Conservation (phyloP, 2,888 invertebrate genomes). For the Synergus gifuensis region DNA sequence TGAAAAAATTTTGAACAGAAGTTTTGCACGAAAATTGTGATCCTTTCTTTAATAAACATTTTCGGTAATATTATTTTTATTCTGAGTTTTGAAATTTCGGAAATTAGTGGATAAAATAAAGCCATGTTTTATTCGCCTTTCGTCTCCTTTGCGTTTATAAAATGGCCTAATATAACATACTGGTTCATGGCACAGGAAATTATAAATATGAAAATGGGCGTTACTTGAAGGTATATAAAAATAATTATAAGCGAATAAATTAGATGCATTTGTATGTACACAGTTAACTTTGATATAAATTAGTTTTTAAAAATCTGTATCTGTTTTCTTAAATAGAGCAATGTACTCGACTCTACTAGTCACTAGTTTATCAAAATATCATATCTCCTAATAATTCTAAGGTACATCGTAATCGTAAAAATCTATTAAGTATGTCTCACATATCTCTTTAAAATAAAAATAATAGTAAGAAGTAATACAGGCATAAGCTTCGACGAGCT, state of each 20-base stretch:
- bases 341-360: not conserved
- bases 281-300: not conserved
- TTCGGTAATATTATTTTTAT: too few species aligned
- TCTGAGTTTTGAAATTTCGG: too few species aligned
- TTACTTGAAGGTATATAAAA: conserved; percentile 1
- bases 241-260: conserved; percentile 33
- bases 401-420: conserved; percentile 31
- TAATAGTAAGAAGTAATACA: conserved; percentile 41
- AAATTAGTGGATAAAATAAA: conserved; percentile 36
- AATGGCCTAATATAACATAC: conserved; percentile 27
- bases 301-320: conserved; percentile 3
- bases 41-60: too few species aligned
- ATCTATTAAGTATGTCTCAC: conserved; percentile 38
- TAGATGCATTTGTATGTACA: conserved; percentile 6
- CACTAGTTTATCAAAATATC: conserved; percentile 30
- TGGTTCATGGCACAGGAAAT: conserved; percentile 16
- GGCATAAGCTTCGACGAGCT: conserved; percentile 48
- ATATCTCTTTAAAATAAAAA: conserved; percentile 50
- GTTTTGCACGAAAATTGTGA: too few species aligned
- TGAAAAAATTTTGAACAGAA: too few species aligned
- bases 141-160: conserved; percentile 19
- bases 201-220: conserved; percentile 6
- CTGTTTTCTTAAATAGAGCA: conserved; percentile 3
- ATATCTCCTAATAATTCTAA: conserved; percentile 29
- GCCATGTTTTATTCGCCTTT: conserved; percentile 17